Evolutionary conservation across 2,797 vertebrate species (phyloP).

Genomic region (Oreochromis grahami): DNA sequence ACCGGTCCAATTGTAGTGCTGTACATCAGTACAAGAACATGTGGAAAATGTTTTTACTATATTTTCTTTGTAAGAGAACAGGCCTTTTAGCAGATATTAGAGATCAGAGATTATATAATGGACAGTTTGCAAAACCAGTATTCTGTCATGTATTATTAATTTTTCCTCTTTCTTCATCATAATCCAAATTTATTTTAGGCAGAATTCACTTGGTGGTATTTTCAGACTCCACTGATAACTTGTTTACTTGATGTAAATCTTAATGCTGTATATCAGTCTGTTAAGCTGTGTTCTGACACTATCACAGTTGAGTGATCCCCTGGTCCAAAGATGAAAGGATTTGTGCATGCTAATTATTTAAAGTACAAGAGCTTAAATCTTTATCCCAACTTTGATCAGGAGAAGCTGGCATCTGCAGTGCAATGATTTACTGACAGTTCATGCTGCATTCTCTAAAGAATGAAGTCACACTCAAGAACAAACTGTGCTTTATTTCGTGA

Average conservation of each 20-base stretch:
- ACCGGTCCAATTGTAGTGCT: neutral
- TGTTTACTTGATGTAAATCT: neutral
- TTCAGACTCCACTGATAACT: neutral
- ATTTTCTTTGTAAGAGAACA: neutral
- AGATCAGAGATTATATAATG: neutral
- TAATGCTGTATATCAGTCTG: neutral
- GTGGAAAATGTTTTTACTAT: neutral
- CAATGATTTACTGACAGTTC: neutral
- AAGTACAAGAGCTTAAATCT: neutral
- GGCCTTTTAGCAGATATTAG: neutral
- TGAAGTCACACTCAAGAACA: neutral
- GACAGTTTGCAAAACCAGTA: neutral
- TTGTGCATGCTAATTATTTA: conserved; percentile 11
- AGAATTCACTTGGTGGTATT: neutral
- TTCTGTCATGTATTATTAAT: neutral
- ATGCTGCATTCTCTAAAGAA: neutral
- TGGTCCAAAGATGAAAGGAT: conserved; percentile 9
- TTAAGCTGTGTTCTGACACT: neutral
- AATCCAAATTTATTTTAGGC: conserved; percentile 11
- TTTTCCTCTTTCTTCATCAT: neutral
- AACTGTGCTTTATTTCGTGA: neutral
- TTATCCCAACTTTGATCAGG: neutral
- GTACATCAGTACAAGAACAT: neutral
- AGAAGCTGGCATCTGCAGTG: neutral
- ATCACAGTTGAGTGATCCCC: neutral